A percentile compares a stretch with the other conserved stretches of the same genome.
Evolutionary conservation across 2,888 invertebrate genomes (phyloP).

Genomic region (Lasioglossum figueresi): DNA sequence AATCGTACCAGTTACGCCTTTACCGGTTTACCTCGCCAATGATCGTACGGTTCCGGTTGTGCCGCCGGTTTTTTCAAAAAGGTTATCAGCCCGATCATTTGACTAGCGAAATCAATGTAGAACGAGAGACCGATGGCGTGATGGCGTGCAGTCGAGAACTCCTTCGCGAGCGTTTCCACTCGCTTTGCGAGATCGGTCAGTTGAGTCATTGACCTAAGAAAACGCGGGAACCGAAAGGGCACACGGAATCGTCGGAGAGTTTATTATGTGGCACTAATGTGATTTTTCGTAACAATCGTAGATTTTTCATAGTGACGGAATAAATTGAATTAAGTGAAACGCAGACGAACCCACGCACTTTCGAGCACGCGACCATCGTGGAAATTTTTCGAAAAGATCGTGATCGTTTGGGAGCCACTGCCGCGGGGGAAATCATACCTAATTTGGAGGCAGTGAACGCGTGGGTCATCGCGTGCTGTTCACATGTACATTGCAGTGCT

Average conservation of each 20-base stretch:
- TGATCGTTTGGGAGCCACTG: slow-evolving; percentile 74
- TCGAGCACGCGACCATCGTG: neutral
- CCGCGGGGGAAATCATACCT: slow-evolving; percentile 79
- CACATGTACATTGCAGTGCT: slow-evolving; percentile 71
- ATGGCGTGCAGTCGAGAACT: slow-evolving; percentile 70
- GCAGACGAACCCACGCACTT: neutral
- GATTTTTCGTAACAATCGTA: neutral
- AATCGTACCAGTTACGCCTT: slow-evolving; percentile 20
- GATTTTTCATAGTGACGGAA: neutral
- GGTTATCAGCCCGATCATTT: slow-evolving; percentile 54
- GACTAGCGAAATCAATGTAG: slow-evolving; percentile 39
- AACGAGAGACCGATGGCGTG: slow-evolving; percentile 66
- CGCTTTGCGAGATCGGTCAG: slow-evolving; percentile 68
- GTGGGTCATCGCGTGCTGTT: slow-evolving; percentile 75
- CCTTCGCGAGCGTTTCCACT: slow-evolving; percentile 69
- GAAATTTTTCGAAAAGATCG: slow-evolving; percentile 31
- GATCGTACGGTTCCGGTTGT: slow-evolving; percentile 33
- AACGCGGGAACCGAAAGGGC: slow-evolving; percentile 57
- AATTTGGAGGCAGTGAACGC: slow-evolving; percentile 78
- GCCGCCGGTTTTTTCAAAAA: slow-evolving; percentile 37
- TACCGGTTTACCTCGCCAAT: slow-evolving; percentile 55
- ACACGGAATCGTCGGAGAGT: slow-evolving; percentile 11
- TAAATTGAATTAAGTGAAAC: neutral
- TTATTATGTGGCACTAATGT: neutral
- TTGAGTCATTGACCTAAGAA: slow-evolving; percentile 77